These are phyloP conservation scores for Sipha maydis DNA, from an alignment of 2,888 invertebrate genomes.

Conservation along the genomic window DNA sequence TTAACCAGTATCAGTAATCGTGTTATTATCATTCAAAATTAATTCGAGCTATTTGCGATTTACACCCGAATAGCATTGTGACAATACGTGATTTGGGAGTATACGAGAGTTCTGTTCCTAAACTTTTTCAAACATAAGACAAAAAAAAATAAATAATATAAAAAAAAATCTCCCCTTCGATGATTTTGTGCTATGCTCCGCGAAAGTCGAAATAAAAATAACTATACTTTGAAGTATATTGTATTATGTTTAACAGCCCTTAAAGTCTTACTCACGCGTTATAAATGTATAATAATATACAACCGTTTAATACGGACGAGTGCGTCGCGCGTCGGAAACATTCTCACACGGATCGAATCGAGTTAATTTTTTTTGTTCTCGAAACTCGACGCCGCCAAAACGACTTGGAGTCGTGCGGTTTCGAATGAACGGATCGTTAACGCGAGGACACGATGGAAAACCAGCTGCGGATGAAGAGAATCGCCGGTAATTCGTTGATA, in stretches of 20 bases:
- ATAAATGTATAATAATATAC: background rate
- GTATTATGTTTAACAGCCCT: background rate
- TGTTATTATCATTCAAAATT: no score
- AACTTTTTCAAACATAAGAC: no score
- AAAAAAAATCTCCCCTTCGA: background rate
- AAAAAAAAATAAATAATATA: no score
- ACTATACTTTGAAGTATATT: no score
- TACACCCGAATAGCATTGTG: no score
- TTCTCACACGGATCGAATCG: conserved; percentile 31
- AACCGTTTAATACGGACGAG: conserved; percentile 15
- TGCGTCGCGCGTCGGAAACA: background rate
- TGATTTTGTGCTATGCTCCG: no score
- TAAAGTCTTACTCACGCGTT: background rate
- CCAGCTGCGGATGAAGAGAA: conserved; percentile 29
- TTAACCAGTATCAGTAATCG: no score
- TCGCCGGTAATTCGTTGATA: conserved; percentile 22
- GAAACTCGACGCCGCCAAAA: background rate
- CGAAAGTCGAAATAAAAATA: no score
- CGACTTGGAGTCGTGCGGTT: conserved; percentile 35
- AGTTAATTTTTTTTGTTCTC: conserved; percentile 12
- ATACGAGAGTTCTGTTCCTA: no score
- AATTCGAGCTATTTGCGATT: no score
- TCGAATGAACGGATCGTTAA: conserved; percentile 30
- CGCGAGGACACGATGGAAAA: conserved; percentile 1
- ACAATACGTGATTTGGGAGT: no score